phyloP scores from a whole-genome alignment of 2,113 vertebrate genomes.

The Procapra przewalskii region DNA sequence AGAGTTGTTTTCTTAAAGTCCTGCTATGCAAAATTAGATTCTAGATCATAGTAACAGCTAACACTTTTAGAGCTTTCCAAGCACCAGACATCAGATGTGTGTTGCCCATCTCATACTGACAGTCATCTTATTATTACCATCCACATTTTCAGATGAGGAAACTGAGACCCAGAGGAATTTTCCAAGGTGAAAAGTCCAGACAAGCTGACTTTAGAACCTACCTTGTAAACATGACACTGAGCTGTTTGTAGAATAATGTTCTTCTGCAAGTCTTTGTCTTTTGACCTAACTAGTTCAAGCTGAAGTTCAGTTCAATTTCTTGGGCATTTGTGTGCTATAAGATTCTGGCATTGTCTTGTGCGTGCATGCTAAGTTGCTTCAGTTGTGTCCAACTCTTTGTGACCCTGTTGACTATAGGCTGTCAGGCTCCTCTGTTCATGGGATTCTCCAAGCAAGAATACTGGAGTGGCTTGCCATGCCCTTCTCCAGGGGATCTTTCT shows the following conservation, averaged over 20 bases:
- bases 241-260: neutral
- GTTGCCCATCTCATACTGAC: neutral
- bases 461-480: neutral
- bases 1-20: neutral
- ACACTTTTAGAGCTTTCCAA: neutral
- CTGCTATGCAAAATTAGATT: conserved; percentile 3
- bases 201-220: neutral
- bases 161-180: neutral
- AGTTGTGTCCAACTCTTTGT: neutral
- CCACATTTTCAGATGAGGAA: neutral
- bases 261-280: neutral
- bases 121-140: neutral
- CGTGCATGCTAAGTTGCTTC: neutral
- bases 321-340: neutral
- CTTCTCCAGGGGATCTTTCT: neutral
- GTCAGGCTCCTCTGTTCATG: neutral
- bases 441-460: neutral
- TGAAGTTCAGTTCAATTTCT: neutral
- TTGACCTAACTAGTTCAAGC: neutral
- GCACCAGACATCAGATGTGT: neutral
- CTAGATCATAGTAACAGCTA: neutral
- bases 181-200: neutral
- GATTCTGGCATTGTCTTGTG: neutral
- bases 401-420: neutral
- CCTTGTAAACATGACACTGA: neutral